A percentile compares a stretch with the other conserved stretches of the same genome.
phyloP scores from a whole-genome alignment of 2,888 invertebrate species.

The Heliconius aoede region DNA sequence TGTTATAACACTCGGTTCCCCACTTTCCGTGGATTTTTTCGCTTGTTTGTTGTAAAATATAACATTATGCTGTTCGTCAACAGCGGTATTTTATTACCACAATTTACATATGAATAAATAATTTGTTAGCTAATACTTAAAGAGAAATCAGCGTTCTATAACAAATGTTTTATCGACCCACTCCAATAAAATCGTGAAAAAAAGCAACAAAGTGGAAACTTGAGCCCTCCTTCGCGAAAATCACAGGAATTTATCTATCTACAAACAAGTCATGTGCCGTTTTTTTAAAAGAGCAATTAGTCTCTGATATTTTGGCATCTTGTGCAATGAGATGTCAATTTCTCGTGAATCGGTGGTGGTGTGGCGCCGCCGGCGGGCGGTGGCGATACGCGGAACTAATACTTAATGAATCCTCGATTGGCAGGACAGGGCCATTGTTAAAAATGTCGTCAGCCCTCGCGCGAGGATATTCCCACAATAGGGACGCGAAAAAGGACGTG shows the following conservation, averaged over 20 bases:
- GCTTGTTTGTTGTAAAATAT: not conserved
- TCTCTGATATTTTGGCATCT: slow-evolving; percentile 43
- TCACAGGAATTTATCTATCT: slow-evolving; percentile 42
- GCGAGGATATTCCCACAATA: slow-evolving; percentile 36
- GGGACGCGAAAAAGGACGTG: slow-evolving; percentile 29
- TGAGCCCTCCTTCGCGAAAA: slow-evolving; percentile 38
- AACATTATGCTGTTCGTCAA: not conserved
- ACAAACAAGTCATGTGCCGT: slow-evolving; percentile 44
- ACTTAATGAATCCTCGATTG: slow-evolving; percentile 52
- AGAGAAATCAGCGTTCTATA: not conserved
- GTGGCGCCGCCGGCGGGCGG: slow-evolving; percentile 48
- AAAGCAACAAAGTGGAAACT: slow-evolving; percentile 28
- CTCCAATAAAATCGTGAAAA: slow-evolving; percentile 8
- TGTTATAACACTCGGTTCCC: too few species aligned
- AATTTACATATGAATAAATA: not conserved
- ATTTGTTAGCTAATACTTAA: not conserved
- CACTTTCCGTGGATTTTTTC: not conserved
- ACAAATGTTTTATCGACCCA: not conserved
- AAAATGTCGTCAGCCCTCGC: slow-evolving; percentile 45
- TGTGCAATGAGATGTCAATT: slow-evolving; percentile 46
- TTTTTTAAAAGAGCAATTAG: slow-evolving; percentile 45
- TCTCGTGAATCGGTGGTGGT: slow-evolving; percentile 43
- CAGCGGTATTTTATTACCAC: not conserved
- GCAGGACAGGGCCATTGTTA: slow-evolving; percentile 43
- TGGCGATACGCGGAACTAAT: slow-evolving; percentile 56